A percentile compares a stretch with the other conserved stretches of the same genome.
These are phyloP conservation scores for Drosophila mayri DNA, from an alignment of 1,140 invertebrate species.

Conservation along the genomic window DNA sequence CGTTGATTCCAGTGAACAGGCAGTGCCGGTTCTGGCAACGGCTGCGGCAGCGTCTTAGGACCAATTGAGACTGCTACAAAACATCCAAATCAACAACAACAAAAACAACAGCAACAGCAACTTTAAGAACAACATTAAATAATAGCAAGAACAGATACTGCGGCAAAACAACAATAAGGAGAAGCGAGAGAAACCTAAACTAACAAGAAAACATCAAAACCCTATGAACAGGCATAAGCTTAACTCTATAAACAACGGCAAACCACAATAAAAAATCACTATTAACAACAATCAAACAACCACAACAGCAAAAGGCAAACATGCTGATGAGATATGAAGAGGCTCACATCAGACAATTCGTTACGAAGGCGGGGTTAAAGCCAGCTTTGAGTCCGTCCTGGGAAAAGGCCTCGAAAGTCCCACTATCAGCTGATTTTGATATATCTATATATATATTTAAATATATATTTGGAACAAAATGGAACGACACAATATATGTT, in stretches of 20 bases:
- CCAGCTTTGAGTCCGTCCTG: slow-evolving; percentile 1
- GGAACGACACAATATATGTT: slow-evolving; percentile 37
- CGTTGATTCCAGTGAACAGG: slow-evolving; percentile 59
- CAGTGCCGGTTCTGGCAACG: slow-evolving; percentile 31
- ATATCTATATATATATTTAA: slow-evolving; percentile 11
- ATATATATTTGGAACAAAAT: slow-evolving; percentile 20
- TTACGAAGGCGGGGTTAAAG: slow-evolving; percentile 2
- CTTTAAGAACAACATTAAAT: slow-evolving; percentile 25
- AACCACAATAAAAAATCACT: slow-evolving; percentile 43
- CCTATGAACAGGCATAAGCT: slow-evolving; percentile 60
- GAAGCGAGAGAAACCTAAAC: slow-evolving; percentile 34
- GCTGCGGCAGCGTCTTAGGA: slow-evolving; percentile 67
- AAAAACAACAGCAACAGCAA: slow-evolving; percentile 30
- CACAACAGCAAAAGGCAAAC: slow-evolving; percentile 30
- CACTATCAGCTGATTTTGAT: slow-evolving; percentile 11
- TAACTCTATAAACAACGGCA: slow-evolving; percentile 58
- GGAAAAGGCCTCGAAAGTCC: neutral
- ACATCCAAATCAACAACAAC: slow-evolving; percentile 25
- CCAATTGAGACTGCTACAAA: slow-evolving; percentile 51
- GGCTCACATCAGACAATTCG: slow-evolving; percentile 11
- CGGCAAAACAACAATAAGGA: slow-evolving; percentile 40
- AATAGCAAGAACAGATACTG: slow-evolving; percentile 42
- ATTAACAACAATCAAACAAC: slow-evolving; percentile 45
- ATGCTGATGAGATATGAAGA: slow-evolving; percentile 26
- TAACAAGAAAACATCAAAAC: slow-evolving; percentile 32